Evolutionary conservation across 2,113 vertebrate genomes (phyloP).

Genomic region (Dunckerocampus dactyliophorus): DNA sequence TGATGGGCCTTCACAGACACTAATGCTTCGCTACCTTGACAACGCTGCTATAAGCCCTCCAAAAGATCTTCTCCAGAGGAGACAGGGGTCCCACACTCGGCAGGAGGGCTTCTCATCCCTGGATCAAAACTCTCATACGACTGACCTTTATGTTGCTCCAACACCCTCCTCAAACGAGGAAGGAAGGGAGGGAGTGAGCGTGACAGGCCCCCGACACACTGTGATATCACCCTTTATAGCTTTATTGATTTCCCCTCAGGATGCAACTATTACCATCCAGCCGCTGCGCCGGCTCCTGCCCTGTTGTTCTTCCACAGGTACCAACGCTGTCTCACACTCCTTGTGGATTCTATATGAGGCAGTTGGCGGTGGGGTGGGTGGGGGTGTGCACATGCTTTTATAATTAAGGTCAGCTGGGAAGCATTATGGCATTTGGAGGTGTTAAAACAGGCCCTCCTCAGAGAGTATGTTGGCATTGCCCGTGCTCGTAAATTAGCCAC

Average conservation of each 20-base stretch:
- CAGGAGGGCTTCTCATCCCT: slow-evolving; percentile 50
- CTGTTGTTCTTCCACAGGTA: slow-evolving; percentile 69
- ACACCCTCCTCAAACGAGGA: slow-evolving; percentile 25
- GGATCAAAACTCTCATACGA: slow-evolving; percentile 61
- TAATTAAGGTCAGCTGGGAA: slow-evolving; percentile 82
- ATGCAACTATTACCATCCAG: slow-evolving; percentile 78
- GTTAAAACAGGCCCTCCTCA: slow-evolving; percentile 76
- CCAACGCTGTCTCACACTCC: slow-evolving; percentile 57
- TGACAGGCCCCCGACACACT: slow-evolving; percentile 58
- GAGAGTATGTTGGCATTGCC: slow-evolving; percentile 76
- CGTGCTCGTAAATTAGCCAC: slow-evolving; percentile 74
- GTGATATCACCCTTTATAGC: slow-evolving; percentile 78
- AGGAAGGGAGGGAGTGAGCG: slow-evolving; percentile 28
- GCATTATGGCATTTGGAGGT: slow-evolving; percentile 80
- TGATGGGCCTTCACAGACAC: slow-evolving; percentile 48
- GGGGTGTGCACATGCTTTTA: slow-evolving; percentile 72
- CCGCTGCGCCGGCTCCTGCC: slow-evolving; percentile 31
- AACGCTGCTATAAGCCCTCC: slow-evolving; percentile 52
- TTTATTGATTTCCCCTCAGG: slow-evolving; percentile 79
- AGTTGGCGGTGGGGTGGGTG: slow-evolving; percentile 11
- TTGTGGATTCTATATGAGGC: slow-evolving; percentile 42
- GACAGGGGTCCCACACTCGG: slow-evolving; percentile 57
- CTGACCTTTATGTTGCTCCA: slow-evolving; percentile 54
- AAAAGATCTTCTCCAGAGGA: slow-evolving; percentile 56
- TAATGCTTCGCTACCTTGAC: slow-evolving; percentile 56